These are phyloP conservation scores for Eilema griseolum DNA, from an alignment of 2,888 invertebrate genomes.

Conservation along the genomic window DNA sequence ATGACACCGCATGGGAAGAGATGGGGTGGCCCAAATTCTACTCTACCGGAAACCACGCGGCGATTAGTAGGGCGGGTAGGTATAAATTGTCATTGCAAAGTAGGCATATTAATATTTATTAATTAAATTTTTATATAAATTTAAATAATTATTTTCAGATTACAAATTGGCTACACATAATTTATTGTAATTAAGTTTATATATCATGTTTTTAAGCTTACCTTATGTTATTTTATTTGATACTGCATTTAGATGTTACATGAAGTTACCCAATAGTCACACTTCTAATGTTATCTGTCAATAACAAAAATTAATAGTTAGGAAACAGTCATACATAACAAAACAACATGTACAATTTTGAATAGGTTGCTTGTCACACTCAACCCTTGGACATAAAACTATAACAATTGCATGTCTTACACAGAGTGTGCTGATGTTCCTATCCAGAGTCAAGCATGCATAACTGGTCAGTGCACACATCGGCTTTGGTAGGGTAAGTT, in stretches of 20 bases:
- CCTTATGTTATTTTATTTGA: not conserved
- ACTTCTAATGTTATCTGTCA: not conserved
- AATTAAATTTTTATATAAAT: too few relatives aligned
- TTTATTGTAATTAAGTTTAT: too few relatives aligned
- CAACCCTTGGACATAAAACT: conserved; percentile 78
- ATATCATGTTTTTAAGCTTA: not conserved
- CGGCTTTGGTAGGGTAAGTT: conserved; percentile 84
- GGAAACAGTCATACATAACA: not conserved
- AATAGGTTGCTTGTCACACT: conserved; percentile 66
- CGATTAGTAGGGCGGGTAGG: too few relatives aligned
- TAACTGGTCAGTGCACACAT: conserved; percentile 70
- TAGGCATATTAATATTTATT: too few relatives aligned
- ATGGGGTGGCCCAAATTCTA: too few relatives aligned
- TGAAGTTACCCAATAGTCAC: not conserved
- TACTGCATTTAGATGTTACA: not conserved
- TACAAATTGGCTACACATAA: too few relatives aligned
- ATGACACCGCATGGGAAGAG: too few relatives aligned
- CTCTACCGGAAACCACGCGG: too few relatives aligned
- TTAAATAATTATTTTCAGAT: too few relatives aligned
- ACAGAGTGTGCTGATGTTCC: conserved; percentile 83
- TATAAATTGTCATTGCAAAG: too few relatives aligned
- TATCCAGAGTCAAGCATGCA: conserved; percentile 83
- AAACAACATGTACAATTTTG: not conserved
- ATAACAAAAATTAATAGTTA: not conserved
- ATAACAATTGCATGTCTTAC: conserved; percentile 74